These are phyloP conservation scores for Quiscalus mexicanus DNA, from an alignment of 2,113 vertebrate species.

Conservation along the genomic window DNA sequence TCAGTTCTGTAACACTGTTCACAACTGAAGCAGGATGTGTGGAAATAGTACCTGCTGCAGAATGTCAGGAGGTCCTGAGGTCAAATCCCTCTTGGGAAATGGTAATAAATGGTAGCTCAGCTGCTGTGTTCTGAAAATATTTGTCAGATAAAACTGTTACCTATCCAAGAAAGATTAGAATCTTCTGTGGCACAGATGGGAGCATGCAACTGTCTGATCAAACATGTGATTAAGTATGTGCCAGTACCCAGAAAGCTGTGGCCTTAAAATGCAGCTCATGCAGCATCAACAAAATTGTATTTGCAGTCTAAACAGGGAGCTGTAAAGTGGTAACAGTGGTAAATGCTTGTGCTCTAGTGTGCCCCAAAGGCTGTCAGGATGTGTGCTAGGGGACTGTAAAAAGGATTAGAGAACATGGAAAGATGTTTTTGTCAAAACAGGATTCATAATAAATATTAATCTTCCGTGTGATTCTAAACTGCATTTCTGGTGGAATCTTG, in stretches of 20 bases:
- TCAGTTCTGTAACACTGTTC: not conserved
- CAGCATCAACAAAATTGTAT: not conserved
- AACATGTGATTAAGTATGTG: constrained; percentile 34
- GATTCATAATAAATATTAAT: not conserved
- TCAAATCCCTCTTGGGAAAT: constrained; percentile 50
- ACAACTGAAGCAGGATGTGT: not conserved
- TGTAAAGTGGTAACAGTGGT: not conserved
- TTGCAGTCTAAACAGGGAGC: not conserved
- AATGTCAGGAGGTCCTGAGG: constrained; percentile 33
- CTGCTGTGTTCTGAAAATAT: constrained; percentile 60
- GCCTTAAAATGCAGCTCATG: constrained; percentile 23
- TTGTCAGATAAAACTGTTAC: constrained; percentile 50
- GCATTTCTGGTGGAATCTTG: not conserved
- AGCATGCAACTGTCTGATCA: constrained; percentile 45
- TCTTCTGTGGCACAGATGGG: constrained; percentile 42
- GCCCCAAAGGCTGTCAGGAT: not conserved
- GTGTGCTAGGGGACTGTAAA: not conserved
- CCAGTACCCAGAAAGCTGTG: constrained; percentile 23
- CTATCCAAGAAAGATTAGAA: constrained; percentile 59
- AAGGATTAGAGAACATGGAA: not conserved
- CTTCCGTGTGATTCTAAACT: not conserved
- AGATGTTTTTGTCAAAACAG: constrained; percentile 10
- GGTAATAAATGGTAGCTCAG: constrained; percentile 59
- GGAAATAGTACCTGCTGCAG: constrained; percentile 6
- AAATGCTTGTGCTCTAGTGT: not conserved